Evolutionary conservation across 1,140 invertebrate species (phyloP).

Genomic region (Zaprionus davidi): DNA sequence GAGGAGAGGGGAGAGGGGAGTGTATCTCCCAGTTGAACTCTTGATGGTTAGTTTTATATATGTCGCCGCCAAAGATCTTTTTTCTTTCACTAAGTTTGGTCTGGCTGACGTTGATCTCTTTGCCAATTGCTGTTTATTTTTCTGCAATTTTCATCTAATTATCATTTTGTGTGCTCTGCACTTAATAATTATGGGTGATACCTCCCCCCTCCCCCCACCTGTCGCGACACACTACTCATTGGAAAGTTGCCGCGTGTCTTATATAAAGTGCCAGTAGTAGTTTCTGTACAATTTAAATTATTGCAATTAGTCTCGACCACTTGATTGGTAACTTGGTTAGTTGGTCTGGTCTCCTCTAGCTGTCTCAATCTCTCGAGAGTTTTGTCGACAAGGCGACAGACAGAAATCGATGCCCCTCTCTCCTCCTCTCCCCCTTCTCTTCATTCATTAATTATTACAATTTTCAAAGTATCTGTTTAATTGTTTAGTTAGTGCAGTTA

Average conservation of each 20-base stretch:
- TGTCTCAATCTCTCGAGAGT: constrained; percentile 11
- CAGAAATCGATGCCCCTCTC: background rate
- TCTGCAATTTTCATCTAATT: constrained; percentile 58
- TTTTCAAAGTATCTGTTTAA: constrained; percentile 68
- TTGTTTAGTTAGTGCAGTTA: constrained; percentile 50
- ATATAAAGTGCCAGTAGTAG: constrained; percentile 52
- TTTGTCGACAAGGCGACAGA: too few relatives aligned
- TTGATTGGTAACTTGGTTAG: constrained; percentile 49
- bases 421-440: background rate
- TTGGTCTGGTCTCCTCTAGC: constrained; percentile 17
- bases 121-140: constrained; percentile 16
- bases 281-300: constrained; percentile 58
- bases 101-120: constrained; percentile 36
- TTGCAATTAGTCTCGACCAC: constrained; percentile 60
- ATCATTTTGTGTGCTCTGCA: constrained; percentile 53
- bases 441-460: constrained; percentile 45
- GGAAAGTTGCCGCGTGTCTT: constrained; percentile 58
- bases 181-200: constrained; percentile 60
- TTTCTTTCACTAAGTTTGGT: constrained; percentile 3
- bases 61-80: constrained; percentile 29
- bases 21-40: constrained; percentile 1
- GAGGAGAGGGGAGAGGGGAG: background rate
- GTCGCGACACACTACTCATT: constrained; percentile 12
- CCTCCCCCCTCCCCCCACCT: background rate
- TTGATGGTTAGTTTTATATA: background rate